A percentile compares a stretch with the other conserved stretches of the same genome.
Conservation (phyloP, 1,140 invertebrate species). For the Caenorhabditis briggsae region DNA sequence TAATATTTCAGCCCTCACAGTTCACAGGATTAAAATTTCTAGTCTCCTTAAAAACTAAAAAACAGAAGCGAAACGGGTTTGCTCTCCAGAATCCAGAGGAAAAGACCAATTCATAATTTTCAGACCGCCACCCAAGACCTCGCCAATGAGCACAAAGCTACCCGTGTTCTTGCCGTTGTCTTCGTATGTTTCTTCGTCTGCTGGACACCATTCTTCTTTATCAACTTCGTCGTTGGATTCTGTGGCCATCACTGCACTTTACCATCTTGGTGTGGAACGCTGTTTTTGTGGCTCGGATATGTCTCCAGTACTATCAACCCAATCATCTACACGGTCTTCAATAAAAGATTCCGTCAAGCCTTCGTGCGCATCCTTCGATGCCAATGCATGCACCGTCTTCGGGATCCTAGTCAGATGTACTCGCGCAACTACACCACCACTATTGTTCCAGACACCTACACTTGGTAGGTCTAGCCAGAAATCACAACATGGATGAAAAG, state of each 20-base stretch:
- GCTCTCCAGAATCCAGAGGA: too few species aligned
- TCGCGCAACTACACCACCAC: conserved; percentile 64
- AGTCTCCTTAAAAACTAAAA: too few species aligned
- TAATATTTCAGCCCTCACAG: too few species aligned
- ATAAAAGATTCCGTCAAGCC: conserved; percentile 90
- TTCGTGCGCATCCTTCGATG: conserved; percentile 90
- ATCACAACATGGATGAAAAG: neutral
- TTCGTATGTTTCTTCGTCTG: conserved; percentile 93
- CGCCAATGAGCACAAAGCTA: conserved; percentile 90
- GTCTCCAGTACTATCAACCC: conserved; percentile 93
- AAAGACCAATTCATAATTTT: conserved; percentile 79
- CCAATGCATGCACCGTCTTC: conserved; percentile 81
- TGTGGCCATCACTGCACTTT: conserved; percentile 85
- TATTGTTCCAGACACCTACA: conserved; percentile 63
- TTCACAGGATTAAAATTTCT: too few species aligned
- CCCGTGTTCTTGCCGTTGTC: conserved; percentile 91
- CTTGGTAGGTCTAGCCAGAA: conserved; percentile 64
- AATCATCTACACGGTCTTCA: conserved; percentile 91
- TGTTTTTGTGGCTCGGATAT: conserved; percentile 87
- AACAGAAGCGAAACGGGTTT: too few species aligned
- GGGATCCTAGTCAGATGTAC: conserved; percentile 63
- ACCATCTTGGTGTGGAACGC: conserved; percentile 85
- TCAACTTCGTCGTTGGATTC: conserved; percentile 82
- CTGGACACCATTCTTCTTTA: conserved; percentile 92
- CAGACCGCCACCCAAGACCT: conserved; percentile 83